Base-by-base conservation (phyloP, 2,113 vertebrate genomes). In the Odontesthes bonariensis region DNA sequence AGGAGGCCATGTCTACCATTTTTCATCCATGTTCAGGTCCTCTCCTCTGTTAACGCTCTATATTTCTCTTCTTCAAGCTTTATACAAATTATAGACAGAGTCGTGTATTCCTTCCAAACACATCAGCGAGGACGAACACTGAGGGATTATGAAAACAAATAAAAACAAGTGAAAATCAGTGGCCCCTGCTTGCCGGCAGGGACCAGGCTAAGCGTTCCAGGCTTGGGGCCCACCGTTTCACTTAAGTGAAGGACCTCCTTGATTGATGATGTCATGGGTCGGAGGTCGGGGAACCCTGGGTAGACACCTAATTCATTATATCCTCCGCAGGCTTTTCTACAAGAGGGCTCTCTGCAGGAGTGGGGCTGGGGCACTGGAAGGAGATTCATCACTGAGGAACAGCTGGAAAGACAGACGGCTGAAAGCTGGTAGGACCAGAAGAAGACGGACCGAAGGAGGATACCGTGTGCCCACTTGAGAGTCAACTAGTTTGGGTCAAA, bases 281-380 rank as follows among this genome's bases (percentile, higher is more conserved):
- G 90, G 92, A 96, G 97, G 96, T 95, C 95, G 84, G 68, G 72
- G 90, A 94, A 95, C 95, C 95, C 95, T 94, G 95, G 95, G 95
- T 95, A 95, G 96, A 96, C 94, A 94, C 95, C 95, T 96, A 96
- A 97, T 98, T 96, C 96, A 98, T 98, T 97, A 97, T 95, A 96
- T 95, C 95, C 96, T 96, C 93, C 94, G 91, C 89, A 94, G 94
- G 78, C 87, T 90, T 95, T 94, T 95, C 93, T 94, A 92, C 91
- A 95, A 79, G 87, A 95, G 92, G 90, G 95, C 92, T 91, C 91
- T 92, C 91, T 91, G 88, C 88, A 84, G 89, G 88, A 92, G 87
- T 79, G 84, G 85, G 81, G 88, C 84, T 91, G 92, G 91, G 91
- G 93, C 94, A 95, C 90, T 73, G 93, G 94, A 94, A 95, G 92